These are phyloP conservation scores for Protonemura montana DNA, from an alignment of 2,888 invertebrate species.

Conservation along the genomic window DNA sequence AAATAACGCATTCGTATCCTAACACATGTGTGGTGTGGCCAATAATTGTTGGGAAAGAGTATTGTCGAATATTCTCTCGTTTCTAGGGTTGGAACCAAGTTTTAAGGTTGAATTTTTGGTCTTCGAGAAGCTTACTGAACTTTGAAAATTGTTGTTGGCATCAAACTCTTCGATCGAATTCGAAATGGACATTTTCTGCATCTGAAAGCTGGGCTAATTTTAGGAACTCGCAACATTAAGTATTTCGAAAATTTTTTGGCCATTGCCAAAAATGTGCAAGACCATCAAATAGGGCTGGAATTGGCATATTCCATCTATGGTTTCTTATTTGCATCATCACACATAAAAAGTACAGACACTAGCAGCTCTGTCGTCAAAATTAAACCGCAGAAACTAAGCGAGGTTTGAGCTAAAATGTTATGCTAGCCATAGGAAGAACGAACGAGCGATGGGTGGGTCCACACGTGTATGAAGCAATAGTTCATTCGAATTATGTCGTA, in stretches of 20 bases:
- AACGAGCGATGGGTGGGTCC: background rate
- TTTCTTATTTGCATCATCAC: background rate
- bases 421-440: background rate
- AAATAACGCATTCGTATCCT: background rate
- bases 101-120: background rate
- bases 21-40: background rate
- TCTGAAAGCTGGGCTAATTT: too few relatives aligned
- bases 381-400: background rate
- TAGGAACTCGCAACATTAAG: too few relatives aligned
- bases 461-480: background rate
- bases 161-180: too few relatives aligned
- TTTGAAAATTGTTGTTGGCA: too few relatives aligned
- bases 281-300: too few relatives aligned
- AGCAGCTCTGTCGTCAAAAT: background rate
- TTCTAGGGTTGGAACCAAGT: background rate
- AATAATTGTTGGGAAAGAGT: background rate
- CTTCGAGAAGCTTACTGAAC: background rate
- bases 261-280: too few relatives aligned
- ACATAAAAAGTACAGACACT: background rate
- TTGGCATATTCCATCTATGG: too few relatives aligned
- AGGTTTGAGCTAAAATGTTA: background rate
- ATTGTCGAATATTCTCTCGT: background rate
- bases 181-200: too few relatives aligned
- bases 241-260: too few relatives aligned
- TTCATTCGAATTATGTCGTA: conserved; percentile 7